Percentiles rank a stretch among this genome's conserved stretches.
These are phyloP conservation scores for Clinocottus analis DNA, from an alignment of 2,113 vertebrate species.

Conservation along the genomic window DNA sequence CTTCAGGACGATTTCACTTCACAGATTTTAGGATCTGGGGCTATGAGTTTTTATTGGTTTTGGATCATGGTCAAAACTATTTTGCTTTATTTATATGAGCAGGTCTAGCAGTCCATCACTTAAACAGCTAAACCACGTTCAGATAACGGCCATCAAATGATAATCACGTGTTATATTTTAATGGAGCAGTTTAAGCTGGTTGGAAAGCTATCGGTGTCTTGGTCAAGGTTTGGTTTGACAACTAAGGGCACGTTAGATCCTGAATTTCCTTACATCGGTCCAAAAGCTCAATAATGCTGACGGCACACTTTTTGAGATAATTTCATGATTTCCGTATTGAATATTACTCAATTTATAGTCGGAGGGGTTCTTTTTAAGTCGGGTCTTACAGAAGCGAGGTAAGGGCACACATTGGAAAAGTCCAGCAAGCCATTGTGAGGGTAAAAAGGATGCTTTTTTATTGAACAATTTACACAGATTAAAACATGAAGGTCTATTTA, in stretches of 20 bases:
- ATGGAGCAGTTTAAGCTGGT: not conserved
- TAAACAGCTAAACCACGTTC: not conserved
- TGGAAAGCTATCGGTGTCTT: not conserved
- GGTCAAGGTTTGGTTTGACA: not conserved
- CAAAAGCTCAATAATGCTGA: conserved; percentile 1
- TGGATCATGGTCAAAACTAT: not conserved
- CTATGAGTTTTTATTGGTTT: not conserved
- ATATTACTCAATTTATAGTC: not conserved
- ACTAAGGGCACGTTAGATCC: not conserved
- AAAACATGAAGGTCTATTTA: no score
- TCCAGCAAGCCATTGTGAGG: not conserved
- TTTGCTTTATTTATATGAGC: not conserved
- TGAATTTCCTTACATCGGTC: not conserved
- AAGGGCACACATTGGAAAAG: not conserved
- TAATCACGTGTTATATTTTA: not conserved
- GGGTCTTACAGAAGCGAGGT: no score
- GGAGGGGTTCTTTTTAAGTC: not conserved
- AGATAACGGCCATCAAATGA: not conserved
- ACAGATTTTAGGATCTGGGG: conserved; percentile 5
- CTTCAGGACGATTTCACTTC: not conserved
- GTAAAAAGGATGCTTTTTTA: not conserved
- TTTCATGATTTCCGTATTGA: not conserved
- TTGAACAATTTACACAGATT: no score
- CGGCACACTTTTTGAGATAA: conserved; percentile 1
- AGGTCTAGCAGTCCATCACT: not conserved